Base-by-base conservation (phyloP, 2,888 invertebrate genomes). In the Spodoptera picta region DNA sequence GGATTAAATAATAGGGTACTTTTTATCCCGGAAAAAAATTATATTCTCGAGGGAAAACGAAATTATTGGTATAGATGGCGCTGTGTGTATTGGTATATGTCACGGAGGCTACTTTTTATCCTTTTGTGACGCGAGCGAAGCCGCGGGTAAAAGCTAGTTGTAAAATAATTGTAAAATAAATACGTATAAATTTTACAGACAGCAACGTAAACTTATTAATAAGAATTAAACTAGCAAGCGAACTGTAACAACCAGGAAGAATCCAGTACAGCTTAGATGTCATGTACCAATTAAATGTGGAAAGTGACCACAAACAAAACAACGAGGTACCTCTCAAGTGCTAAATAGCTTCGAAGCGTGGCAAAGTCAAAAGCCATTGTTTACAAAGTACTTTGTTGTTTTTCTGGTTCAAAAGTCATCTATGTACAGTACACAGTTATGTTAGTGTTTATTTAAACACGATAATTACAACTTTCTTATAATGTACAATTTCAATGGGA, bases 361-460 rank as follows among this genome's bases (percentile, higher is more conserved):
- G 55, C 67, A 62, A 62, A 57, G 50, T 45, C 50, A 65, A 72
- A 71, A 62, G 53, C 65, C 46, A 77, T 77, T 79, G 80, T 80
- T 71, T 51, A 52, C 44, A 7, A 24, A 57, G 36, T 56, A 56
- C n/a, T n/a, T 61, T 75, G 59, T 73, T 59, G 48, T 48, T 62
- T 69, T 73, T 73, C 65, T 63, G 69, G 65, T 65, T 59, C 59
- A 65, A 61, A 75, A 65, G 55, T 12, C 60, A 74, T 51, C 50
- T 65, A 47, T 45, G 19, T 46, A 31, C 19, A 19, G 19, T 46
- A 42, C 5, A 46, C 24, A 10, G 6, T 48, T 50, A 7, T 43
- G 50, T 58, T 19, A 58, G 42, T 7, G 45, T 53, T 52, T 36
- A 47, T 19, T 53, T 46, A 41, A 46, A 55, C 58, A 24, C 14